Evolutionary conservation across 2,888 invertebrate species (phyloP), one percentile per base, ranked within the genome.

Genomic region (Andrena minutula): DNA sequence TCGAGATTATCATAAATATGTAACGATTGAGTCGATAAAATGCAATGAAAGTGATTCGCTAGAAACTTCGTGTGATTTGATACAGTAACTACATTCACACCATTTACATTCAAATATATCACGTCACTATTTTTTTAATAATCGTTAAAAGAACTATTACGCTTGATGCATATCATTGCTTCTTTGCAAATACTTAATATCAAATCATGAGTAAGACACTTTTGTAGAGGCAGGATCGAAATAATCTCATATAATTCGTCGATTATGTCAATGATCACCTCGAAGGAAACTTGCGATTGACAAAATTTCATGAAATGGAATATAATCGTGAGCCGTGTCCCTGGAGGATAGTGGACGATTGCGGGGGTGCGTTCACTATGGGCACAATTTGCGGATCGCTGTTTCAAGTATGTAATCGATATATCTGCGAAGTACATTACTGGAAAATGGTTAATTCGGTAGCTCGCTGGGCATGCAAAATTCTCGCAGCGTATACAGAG

Each of bases 281-380:
- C 4, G n/a, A 26, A 20, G 7, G 16, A 6, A 53, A 8, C 7
- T 26, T 47, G 23, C n/a, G 6, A 64, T 10, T 58, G 16, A 65
- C 47, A 16, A 41, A 58, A 61, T 61, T 68, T 4, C 5, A 53
- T 30, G 8, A 56, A n/a, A 98, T 98, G 98, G 98, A 98, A 95
- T 98, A 98, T 94, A 97, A 98, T 80, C 96, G 98, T 95, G 98
- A 98, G 95, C 98, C 98, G n/a, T 98, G 98, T 93, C 99, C 99
- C n/a, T 99, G 98, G 97, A 96, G 99, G 90, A 99, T 99, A 89
- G 97, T 99, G 35, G 99, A 99, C 94, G 99, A 99, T 94, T 98
- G 98, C 93, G 99, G 99, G 20, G 99, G 99, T 86, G 99, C 99
- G 16, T 99, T 99, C 94, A 97, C 99, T 16, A 99, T 99, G 99